Percentiles rank a stretch among this genome's conserved stretches.
These are phyloP conservation scores for Boulengeromyrus knoepffleri DNA, from an alignment of 2,113 vertebrate genomes.

Conservation along the genomic window DNA sequence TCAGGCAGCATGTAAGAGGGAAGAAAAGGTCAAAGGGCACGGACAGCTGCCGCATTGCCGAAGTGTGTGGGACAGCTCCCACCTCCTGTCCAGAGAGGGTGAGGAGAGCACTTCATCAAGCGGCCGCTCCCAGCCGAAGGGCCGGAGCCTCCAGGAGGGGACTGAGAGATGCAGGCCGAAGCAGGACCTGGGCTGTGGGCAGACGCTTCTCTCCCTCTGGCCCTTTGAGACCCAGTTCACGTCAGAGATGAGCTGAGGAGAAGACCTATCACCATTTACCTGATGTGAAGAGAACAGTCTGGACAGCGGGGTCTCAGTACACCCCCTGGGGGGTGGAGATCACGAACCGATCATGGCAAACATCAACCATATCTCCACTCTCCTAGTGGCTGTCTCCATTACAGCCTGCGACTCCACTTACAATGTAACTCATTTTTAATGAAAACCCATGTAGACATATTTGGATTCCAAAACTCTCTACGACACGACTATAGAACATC, in stretches of 20 bases:
- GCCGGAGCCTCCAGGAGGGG: background rate
- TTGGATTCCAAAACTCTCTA: background rate
- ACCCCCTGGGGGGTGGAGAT: background rate
- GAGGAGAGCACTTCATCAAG: background rate
- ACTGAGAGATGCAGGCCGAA: background rate
- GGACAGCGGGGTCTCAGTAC: background rate
- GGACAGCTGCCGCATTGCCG: background rate
- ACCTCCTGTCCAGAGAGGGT: background rate
- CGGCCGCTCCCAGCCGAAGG: background rate
- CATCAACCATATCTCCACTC: background rate
- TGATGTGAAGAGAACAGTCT: background rate
- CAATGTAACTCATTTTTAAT: background rate
- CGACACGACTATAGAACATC: background rate
- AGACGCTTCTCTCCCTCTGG: background rate
- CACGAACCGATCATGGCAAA: background rate
- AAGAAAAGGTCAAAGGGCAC: background rate
- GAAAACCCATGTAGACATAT: background rate
- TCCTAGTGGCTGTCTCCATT: background rate
- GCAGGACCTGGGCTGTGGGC: background rate
- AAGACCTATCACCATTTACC: background rate
- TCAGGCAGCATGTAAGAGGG: background rate
- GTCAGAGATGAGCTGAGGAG: background rate
- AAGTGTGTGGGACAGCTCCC: background rate
- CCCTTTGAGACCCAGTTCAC: background rate
- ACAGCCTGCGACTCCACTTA: background rate